Conservation (phyloP, 2,888 invertebrate genomes). For the Metalampra italica region DNA sequence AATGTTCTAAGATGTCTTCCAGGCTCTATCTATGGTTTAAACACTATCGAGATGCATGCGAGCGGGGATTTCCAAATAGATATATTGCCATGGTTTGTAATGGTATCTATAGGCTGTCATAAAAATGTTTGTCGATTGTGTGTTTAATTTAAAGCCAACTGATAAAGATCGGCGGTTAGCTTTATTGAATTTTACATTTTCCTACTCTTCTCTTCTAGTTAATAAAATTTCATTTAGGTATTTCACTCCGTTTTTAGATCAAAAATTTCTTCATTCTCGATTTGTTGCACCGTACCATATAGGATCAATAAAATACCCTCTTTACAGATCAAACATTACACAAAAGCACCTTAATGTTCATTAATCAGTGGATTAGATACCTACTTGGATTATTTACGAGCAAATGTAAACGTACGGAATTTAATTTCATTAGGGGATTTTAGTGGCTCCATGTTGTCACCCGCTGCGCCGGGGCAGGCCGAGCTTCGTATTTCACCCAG, state of each 20-base stretch:
- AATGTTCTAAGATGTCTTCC: constrained; percentile 52
- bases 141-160: constrained; percentile 47
- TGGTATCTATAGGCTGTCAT: constrained; percentile 49
- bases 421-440: constrained; percentile 77
- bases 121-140: constrained; percentile 57
- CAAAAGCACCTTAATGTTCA: constrained; percentile 53
- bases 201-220: neutral
- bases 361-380: constrained; percentile 77
- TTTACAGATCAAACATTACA: constrained; percentile 40
- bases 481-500: constrained; percentile 69
- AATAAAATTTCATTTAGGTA: neutral
- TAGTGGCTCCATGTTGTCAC: constrained; percentile 71
- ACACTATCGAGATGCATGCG: constrained; percentile 17
- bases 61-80: constrained; percentile 35
- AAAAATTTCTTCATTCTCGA: neutral
- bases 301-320: constrained; percentile 16
- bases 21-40: constrained; percentile 27
- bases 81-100: constrained; percentile 62
- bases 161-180: constrained; percentile 8
- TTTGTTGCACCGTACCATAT: too few species aligned
- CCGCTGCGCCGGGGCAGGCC: constrained; percentile 67
- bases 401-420: constrained; percentile 74
- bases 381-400: constrained; percentile 73
- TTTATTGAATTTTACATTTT: neutral
- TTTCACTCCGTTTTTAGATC: neutral